phyloP scores from a whole-genome alignment of 2,797 vertebrate genomes.

The Amniataba percoides region DNA sequence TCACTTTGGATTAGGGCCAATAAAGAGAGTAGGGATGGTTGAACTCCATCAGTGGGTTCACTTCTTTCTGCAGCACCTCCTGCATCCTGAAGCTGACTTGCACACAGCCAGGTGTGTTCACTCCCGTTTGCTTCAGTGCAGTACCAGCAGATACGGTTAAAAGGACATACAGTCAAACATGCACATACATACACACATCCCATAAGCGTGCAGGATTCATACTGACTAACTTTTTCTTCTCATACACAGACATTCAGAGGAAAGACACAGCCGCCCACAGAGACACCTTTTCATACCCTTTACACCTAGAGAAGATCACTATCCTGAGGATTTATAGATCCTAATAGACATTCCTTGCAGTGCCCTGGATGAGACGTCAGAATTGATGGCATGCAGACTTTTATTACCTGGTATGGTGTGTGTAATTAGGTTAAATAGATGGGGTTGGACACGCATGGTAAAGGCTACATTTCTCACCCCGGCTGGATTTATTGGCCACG shows the following conservation, averaged over 20 bases:
- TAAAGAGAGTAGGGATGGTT: slow-evolving; percentile 42
- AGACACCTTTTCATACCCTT: slow-evolving; percentile 71
- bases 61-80: slow-evolving; percentile 46
- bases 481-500: slow-evolving; percentile 85
- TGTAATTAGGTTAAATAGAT: slow-evolving; percentile 89
- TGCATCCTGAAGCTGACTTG: slow-evolving; percentile 41
- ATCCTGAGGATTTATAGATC: slow-evolving; percentile 80
- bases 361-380: slow-evolving; percentile 82
- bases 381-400: slow-evolving; percentile 87
- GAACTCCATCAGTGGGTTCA: slow-evolving; percentile 56
- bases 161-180: slow-evolving; percentile 22
- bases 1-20: slow-evolving; percentile 54
- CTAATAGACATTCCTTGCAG: slow-evolving; percentile 81
- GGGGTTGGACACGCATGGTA: slow-evolving; percentile 84
- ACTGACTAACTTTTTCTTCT: slow-evolving; percentile 35
- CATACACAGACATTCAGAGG: slow-evolving; percentile 34
- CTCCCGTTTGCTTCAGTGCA: slow-evolving; percentile 11
- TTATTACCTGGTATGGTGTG: slow-evolving; percentile 87
- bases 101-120: slow-evolving; percentile 20
- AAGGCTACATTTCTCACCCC: slow-evolving; percentile 83
- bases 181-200: slow-evolving; percentile 26
- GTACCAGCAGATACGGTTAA: slow-evolving; percentile 42
- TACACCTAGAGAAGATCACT: slow-evolving; percentile 66
- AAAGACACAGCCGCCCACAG: slow-evolving; percentile 41
- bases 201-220: slow-evolving; percentile 38